Evolutionary conservation across 2,888 invertebrate genomes (phyloP).

Genomic region (Oscheius sp.): DNA sequence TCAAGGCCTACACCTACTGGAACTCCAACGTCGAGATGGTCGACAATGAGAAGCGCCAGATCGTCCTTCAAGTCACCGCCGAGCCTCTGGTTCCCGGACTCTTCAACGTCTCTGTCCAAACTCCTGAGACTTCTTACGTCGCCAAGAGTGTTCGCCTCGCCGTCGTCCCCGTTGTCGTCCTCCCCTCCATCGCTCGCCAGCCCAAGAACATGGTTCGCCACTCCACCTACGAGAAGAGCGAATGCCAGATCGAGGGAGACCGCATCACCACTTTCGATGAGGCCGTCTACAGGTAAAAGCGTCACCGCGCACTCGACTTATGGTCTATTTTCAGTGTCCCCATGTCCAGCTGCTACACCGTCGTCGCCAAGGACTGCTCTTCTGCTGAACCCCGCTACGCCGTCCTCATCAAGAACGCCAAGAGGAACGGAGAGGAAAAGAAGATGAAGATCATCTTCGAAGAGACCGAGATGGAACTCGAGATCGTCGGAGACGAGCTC

Average conservation of each 20-base stretch:
- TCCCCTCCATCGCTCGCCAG: slow-evolving; percentile 37
- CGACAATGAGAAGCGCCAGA: slow-evolving; percentile 46
- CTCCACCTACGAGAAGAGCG: slow-evolving; percentile 36
- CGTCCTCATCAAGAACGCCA: slow-evolving; percentile 72
- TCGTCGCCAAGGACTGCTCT: slow-evolving; percentile 74
- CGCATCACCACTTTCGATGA: slow-evolving; percentile 71
- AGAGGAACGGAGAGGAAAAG: slow-evolving; percentile 56
- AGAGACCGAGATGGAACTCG: slow-evolving; percentile 39
- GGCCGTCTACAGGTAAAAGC: no score
- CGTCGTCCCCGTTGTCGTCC: slow-evolving; percentile 21
- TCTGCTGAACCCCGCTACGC: slow-evolving; percentile 72
- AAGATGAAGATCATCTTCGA: slow-evolving; percentile 37
- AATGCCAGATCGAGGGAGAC: slow-evolving; percentile 49
- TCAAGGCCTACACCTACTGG: slow-evolving; percentile 64
- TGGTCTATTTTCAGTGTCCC: slow-evolving; percentile 68
- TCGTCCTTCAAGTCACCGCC: slow-evolving; percentile 55
- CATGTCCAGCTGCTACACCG: slow-evolving; percentile 73
- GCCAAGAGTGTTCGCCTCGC: slow-evolving; percentile 53
- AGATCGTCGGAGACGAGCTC: slow-evolving; percentile 28
- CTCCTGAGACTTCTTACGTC: slow-evolving; percentile 56
- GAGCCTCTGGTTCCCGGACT: slow-evolving; percentile 63
- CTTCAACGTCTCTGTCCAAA: slow-evolving; percentile 62
- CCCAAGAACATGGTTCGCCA: slow-evolving; percentile 32
- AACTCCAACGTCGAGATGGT: slow-evolving; percentile 35
- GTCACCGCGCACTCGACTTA: no score